These are phyloP conservation scores for Phrixothrix hirtus DNA, from an alignment of 2,888 invertebrate genomes.

Conservation along the genomic window DNA sequence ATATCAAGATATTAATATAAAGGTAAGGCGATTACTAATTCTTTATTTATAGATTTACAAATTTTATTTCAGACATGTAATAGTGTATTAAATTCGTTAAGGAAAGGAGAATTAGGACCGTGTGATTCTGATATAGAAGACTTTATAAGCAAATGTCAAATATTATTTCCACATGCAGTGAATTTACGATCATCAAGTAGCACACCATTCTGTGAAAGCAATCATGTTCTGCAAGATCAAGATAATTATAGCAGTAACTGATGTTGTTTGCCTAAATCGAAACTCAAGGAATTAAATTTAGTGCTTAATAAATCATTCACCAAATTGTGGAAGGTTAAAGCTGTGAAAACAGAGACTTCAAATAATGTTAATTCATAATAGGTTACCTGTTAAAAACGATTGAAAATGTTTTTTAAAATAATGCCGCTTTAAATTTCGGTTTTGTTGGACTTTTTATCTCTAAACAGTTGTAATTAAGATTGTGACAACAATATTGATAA, in stretches of 20 bases:
- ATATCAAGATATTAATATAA: conserved; percentile 58
- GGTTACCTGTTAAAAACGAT: conserved; percentile 30
- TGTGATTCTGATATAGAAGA: conserved; percentile 70
- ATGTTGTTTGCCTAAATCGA: conserved; percentile 35
- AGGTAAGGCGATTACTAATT: conserved; percentile 51
- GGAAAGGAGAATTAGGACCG: conserved; percentile 78
- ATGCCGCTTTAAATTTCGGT: conserved; percentile 15
- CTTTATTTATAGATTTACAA: background rate
- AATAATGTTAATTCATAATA: conserved; percentile 32
- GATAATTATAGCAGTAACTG: conserved; percentile 47
- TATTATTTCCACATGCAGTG: conserved; percentile 77
- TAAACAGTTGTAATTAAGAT: conserved; percentile 1
- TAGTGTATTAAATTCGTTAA: conserved; percentile 76
- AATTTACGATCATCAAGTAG: conserved; percentile 62
- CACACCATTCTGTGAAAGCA: conserved; percentile 37
- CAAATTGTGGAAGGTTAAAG: conserved; percentile 21
- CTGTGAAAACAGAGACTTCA: conserved; percentile 33
- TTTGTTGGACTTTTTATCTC: conserved; percentile 11
- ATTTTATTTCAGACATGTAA: conserved; percentile 71
- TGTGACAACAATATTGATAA: conserved; percentile 1
- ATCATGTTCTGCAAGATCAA: conserved; percentile 43
- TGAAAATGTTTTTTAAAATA: conserved; percentile 24
- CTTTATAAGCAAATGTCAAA: conserved; percentile 73
- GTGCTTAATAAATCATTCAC: conserved; percentile 23
- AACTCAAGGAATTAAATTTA: conserved; percentile 24